Base-by-base conservation (phyloP, 1,140 invertebrate genomes). In the Alviniconcha marisindica region DNA sequence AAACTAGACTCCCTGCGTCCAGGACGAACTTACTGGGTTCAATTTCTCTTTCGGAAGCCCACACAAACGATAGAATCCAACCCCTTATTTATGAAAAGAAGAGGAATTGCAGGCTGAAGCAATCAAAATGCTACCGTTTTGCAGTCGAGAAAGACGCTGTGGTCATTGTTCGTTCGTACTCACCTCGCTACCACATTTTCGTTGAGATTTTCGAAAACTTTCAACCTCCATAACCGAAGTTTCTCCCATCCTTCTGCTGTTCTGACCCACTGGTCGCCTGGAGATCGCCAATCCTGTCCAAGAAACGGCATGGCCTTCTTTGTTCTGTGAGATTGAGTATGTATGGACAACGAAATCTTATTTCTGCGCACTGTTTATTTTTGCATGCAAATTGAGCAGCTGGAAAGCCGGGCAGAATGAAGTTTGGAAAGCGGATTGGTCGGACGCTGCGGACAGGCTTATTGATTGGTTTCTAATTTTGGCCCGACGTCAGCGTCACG, bases 261-360 rank as follows among this genome's bases (percentile, higher is more conserved):
- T 94, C 98, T 98, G 28, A 99, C 97, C 98, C 98, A 99, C 90
- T 97, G 96, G 93, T 99, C 98, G 51, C 98, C 98, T 60, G 98
- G 97, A 82, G 97, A 98, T 90, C 98, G 87, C 94, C 95, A 95
- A 87, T 95, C 95, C 90, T 92, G 91, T 84, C 95, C 95, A 83
- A 95, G 92, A 94, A 99, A 99, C 88, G 98, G 98, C 98, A 99
- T 99, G 83, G 80, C 93, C 73, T 78, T 73, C n/a, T 42, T 33
- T 77, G 69, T 38, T 84, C 24, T n/a, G 54, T 5, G 3, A 66
- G 31, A 24, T 56, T 51, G 3, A 44, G 15, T n/a, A 74, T 56
- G 42, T 10, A 15, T 83, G 38, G 40, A 44, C 56, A 4, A 71
- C 74, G 44, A 74, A 85, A 81, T 66, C 14, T 14, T 15, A 44